phyloP scores from a whole-genome alignment of 2,797 vertebrate genomes.

The Urosaurus nigricauda region DNA sequence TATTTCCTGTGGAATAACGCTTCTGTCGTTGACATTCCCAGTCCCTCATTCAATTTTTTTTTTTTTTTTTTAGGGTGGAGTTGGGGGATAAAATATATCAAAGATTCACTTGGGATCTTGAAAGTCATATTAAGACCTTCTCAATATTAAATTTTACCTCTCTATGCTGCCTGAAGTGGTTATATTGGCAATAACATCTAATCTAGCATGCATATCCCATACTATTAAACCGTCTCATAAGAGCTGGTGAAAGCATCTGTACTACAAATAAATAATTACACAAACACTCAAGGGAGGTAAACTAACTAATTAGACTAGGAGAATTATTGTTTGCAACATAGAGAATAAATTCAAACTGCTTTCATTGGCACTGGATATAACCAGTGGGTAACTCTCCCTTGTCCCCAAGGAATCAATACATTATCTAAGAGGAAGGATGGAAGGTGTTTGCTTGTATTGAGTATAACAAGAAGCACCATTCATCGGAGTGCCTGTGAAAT shows the following conservation, averaged over 20 bases:
- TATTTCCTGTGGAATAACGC: not conserved
- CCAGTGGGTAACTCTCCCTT: not conserved
- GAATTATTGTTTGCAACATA: not conserved
- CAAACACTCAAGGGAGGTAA: conserved; percentile 4
- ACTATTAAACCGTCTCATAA: conserved; percentile 23
- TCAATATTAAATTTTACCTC: conserved; percentile 32
- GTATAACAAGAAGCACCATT: not conserved
- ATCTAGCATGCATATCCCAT: conserved; percentile 16
- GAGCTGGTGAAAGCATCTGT: conserved; percentile 19
- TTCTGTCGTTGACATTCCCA: conserved; percentile 21
- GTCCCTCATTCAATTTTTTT: conserved; percentile 9
- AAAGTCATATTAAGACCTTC: conserved; percentile 28
- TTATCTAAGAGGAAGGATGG: not conserved
- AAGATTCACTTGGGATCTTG: conserved; percentile 17
- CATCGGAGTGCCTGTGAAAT: not conserved
- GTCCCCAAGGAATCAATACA: not conserved
- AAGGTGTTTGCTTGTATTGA: accelerated
- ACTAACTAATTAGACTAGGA: conserved; percentile 20
- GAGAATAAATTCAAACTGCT: conserved; percentile 16
- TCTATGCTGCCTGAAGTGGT: conserved; percentile 35
- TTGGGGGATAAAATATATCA: conserved; percentile 40
- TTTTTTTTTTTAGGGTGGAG: not conserved
- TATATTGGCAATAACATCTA: not conserved
- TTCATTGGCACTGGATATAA: conserved; percentile 21
- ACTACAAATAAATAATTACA: conserved; percentile 30